Percentiles rank a stretch among this genome's conserved stretches.
Conservation (phyloP, 2,797 vertebrate genomes). For the Enteromius mattozi region DNA sequence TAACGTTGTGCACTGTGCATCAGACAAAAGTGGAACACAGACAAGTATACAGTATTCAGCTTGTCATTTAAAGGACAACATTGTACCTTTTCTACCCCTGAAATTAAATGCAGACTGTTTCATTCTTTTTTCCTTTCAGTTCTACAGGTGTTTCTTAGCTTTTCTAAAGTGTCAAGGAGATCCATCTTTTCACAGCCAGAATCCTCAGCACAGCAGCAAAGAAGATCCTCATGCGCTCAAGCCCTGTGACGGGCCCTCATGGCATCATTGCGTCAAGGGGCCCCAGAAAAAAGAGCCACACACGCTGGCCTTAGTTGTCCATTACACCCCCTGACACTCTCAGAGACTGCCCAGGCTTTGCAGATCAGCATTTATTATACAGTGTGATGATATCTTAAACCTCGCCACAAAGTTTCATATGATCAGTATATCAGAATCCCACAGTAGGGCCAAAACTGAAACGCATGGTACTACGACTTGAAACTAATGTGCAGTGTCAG, state of each 20-base stretch:
- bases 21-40: background rate
- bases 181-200: slow-evolving; percentile 53
- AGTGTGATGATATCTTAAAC: background rate
- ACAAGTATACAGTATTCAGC: background rate
- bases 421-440: background rate
- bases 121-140: slow-evolving; percentile 60
- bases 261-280: slow-evolving; percentile 38
- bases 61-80: background rate
- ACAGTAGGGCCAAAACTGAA: background rate
- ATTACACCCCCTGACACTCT: slow-evolving; percentile 66
- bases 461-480: background rate
- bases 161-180: slow-evolving; percentile 72
- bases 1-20: too few relatives aligned
- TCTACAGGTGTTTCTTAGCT: slow-evolving; percentile 73
- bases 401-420: background rate
- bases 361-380: background rate
- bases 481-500: background rate
- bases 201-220: slow-evolving; percentile 55
- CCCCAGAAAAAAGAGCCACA: slow-evolving; percentile 47
- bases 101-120: too few relatives aligned
- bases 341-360: background rate
- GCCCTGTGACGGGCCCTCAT: slow-evolving; percentile 47
- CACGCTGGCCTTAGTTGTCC: slow-evolving; percentile 64
- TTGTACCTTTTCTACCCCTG: background rate
- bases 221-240: slow-evolving; percentile 32